Base-by-base conservation (phyloP, 2,797 vertebrate species). In the Hoplostethus atlanticus region DNA sequence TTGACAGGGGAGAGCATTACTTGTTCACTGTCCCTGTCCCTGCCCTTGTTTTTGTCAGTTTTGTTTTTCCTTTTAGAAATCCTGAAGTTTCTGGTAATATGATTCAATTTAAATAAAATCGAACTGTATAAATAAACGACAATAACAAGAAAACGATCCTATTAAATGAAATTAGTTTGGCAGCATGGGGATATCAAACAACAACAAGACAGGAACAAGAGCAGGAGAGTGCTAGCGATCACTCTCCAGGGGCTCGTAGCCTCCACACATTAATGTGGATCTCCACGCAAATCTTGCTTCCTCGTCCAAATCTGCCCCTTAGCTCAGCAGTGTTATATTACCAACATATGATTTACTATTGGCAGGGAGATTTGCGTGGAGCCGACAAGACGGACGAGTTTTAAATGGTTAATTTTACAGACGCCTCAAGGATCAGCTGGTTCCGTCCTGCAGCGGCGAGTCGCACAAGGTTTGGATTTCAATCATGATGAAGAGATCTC, bases 391-490 rank as follows among this genome's bases (percentile, higher is more conserved):
- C 1, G 68, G 80, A 89, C 70, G 55, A 67, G 71, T 42, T 84
- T 81, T 42, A 80, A 86, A 91, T 79, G 71, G 67, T 72, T 84
- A 68, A 87, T 77, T 89, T 87, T 72, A 76, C 89, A 83, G 84
- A 12, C 69, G 79, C 77, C 63, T 46, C 1, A 57, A 13, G 21
- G 78, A 80, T 68, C 38, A 56, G 66, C 69, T 80, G 70, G 53
- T 67, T 53, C 55, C 44, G 64, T 21, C 46, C 40, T 44, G 57
- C 50, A 50, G 44, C 5, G 47, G 56, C 70, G 62, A 82, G 87
- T 93, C 89, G 83, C 91, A 91, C 90, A 90, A 67, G 81, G 85
- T 87, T 91, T 64, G 83, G 74, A 86, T 94, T 94, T 93, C 91
- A 83, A 54, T 72, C 59, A 69, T 0, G 55, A 77, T 72, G 67